Evolutionary conservation across 1,140 invertebrate genomes (phyloP), one percentile per base, ranked within the genome.

Genomic region (Globodera rostochiensis): DNA sequence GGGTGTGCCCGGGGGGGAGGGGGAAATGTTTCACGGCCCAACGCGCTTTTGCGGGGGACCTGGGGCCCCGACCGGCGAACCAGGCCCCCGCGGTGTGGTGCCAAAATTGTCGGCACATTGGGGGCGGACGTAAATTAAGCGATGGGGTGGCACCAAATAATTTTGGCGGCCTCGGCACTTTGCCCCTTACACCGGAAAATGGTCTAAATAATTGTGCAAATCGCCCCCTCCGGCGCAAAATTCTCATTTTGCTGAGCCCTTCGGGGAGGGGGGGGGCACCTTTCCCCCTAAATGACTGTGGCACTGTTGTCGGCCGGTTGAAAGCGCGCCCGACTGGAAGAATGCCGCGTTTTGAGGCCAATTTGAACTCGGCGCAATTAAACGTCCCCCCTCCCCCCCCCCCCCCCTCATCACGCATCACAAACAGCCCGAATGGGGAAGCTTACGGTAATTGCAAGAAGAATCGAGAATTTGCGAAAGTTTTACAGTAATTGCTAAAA

Each of bases 121-220:
- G 70, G 76, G 46, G 49, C 13, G 21, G 49, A 70, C 36, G 11
- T 46, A 71, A 71, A 71, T 71, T 71, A 71, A 71, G 69, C 69
- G 69, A 47, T 36, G 69, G 69, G 19, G 76, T 78, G 50, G 50
- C 64, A 78, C 21, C 49, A 78, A 78, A 78, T 78, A 64, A 78
- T 78, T 64, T 64, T 69, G 47, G 25, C 50, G n/a, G n/a, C 21
- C 21, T 7, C 67, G 49, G 75, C 75, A 77, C 67, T 78, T 66
- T 49, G 13, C 49, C 50, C 47, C 49, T 64, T 66, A 49, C 13
- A 0, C 53, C 53, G 53, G 19, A 25, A 74, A 74, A 45, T 74
- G 25, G 46, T 67, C 21, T 70, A 70, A 78, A 78, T 78, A 78
- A 78, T 78, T 46, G 76, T 78, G 15, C 70, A 78, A 78, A 78